Conservation (phyloP, 2,113 vertebrate genomes). For the Martes martes region DNA sequence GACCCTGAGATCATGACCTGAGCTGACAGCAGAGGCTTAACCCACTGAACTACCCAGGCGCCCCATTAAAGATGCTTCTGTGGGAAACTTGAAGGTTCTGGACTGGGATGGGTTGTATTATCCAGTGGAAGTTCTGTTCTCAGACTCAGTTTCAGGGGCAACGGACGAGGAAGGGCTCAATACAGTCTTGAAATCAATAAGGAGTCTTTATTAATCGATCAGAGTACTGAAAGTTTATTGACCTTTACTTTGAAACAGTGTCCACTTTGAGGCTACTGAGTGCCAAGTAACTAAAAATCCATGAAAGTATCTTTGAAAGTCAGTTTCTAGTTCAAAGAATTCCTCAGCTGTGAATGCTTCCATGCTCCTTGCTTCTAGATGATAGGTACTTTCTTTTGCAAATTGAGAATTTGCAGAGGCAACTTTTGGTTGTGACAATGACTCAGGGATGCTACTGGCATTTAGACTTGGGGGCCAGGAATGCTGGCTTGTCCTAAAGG, state of each 20-base stretch:
- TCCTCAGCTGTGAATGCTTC: not conserved
- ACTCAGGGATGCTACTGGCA: not conserved
- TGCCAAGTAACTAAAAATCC: not conserved
- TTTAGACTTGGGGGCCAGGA: not conserved
- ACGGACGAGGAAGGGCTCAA: not conserved
- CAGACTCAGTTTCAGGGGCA: not conserved
- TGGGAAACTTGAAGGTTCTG: not conserved
- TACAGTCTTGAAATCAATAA: not conserved
- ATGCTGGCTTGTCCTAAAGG: not conserved
- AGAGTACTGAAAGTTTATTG: not conserved
- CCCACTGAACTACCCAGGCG: too few relatives aligned
- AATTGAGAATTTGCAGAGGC: not conserved
- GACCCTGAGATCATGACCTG: too few relatives aligned
- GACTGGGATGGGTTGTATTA: not conserved
- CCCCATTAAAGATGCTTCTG: slow-evolving; percentile 22
- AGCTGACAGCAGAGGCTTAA: too few relatives aligned
- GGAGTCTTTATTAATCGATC: slow-evolving; percentile 1
- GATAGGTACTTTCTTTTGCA: not conserved
- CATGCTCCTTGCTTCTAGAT: not conserved
- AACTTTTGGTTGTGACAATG: not conserved
- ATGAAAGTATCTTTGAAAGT: not conserved
- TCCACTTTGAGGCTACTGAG: not conserved
- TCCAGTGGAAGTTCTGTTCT: not conserved
- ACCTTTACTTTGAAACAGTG: not conserved
- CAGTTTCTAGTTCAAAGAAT: not conserved